Conservation (phyloP, 1,140 invertebrate species). For the Drosophila lacertosa region DNA sequence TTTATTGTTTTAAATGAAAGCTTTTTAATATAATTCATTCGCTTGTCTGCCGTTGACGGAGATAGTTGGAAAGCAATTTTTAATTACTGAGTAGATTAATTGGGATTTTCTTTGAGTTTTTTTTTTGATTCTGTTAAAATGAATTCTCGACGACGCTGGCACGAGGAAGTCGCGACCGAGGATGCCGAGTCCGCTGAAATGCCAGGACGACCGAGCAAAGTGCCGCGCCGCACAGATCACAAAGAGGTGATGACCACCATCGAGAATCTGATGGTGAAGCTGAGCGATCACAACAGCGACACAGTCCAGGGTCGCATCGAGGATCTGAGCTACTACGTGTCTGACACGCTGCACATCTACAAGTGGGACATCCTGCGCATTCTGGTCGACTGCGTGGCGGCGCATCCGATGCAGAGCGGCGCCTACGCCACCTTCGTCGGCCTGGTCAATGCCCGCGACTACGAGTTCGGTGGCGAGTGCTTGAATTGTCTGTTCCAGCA, state of each 20-base stretch:
- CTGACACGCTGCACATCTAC: slow-evolving; percentile 2
- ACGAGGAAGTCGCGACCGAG: not conserved
- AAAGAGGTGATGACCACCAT: slow-evolving; percentile 1
- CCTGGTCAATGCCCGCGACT: slow-evolving; percentile 97
- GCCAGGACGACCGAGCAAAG: not conserved
- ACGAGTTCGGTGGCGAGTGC: slow-evolving; percentile 98
- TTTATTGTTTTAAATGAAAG: not conserved
- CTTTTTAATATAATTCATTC: not conserved
- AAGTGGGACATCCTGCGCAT: slow-evolving; percentile 93
- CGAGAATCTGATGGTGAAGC: slow-evolving; percentile 20
- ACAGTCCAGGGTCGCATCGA: slow-evolving; percentile 36
- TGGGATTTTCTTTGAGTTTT: not conserved
- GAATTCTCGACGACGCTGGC: slow-evolving; percentile 19
- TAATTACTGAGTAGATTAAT: not conserved
- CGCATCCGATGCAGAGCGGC: slow-evolving; percentile 97
- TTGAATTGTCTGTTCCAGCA: slow-evolving; percentile 95
- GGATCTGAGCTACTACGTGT: slow-evolving; percentile 26
- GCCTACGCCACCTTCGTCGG: slow-evolving; percentile 98
- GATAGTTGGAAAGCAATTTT: not conserved
- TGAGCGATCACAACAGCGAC: slow-evolving; percentile 6
- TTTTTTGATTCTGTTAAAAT: slow-evolving; percentile 6
- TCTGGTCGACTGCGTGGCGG: slow-evolving; percentile 94
- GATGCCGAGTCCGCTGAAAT: not conserved
- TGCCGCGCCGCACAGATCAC: not conserved
- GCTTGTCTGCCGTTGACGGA: not conserved